Percentiles rank a stretch among this genome's conserved stretches.
These are phyloP conservation scores for Nasonia giraulti DNA, from an alignment of 1,140 invertebrate genomes.

Conservation along the genomic window DNA sequence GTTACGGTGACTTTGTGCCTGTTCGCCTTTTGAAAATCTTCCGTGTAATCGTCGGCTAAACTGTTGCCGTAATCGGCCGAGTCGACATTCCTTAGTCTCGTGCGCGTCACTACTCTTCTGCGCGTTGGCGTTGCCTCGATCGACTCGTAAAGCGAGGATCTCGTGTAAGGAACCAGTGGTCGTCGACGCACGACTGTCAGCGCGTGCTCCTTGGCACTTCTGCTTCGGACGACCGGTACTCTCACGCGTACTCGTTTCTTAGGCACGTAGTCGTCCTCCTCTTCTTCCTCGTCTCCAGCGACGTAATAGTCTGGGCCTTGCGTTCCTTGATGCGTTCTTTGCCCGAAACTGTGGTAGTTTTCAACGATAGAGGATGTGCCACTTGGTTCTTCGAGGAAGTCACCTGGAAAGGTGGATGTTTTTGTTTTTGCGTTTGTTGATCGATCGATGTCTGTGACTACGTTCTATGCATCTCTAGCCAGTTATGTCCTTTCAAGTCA, in stretches of 20 bases:
- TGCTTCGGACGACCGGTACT: conserved; percentile 64
- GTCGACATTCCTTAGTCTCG: conserved; percentile 60
- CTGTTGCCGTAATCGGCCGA: conserved; percentile 42
- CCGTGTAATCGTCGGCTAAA: conserved; percentile 50
- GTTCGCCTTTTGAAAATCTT: conserved; percentile 45
- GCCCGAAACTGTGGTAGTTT: conserved; percentile 19
- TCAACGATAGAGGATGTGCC: not conserved
- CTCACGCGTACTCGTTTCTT: conserved; percentile 67
- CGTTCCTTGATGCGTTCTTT: conserved; percentile 5
- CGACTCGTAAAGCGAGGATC: conserved; percentile 30
- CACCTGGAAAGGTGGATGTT: conserved; percentile 68
- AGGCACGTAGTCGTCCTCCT: conserved; percentile 54
- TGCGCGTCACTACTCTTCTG: conserved; percentile 67
- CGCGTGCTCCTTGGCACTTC: conserved; percentile 65
- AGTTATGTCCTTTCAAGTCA: conserved; percentile 42
- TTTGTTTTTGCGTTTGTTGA: conserved; percentile 51
- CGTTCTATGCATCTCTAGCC: conserved; percentile 22
- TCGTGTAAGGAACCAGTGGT: conserved; percentile 61
- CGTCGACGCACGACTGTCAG: conserved; percentile 68
- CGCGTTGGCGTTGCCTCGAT: conserved; percentile 53
- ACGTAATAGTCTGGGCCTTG: conserved; percentile 16
- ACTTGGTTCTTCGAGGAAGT: conserved; percentile 56
- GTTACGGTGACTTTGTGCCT: conserved; percentile 70
- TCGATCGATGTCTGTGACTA: conserved; percentile 6
- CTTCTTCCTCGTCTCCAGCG: conserved; percentile 44